Evolutionary conservation across 2,113 vertebrate genomes (phyloP).

Genomic region (Pomatorhinus ruficollis): DNA sequence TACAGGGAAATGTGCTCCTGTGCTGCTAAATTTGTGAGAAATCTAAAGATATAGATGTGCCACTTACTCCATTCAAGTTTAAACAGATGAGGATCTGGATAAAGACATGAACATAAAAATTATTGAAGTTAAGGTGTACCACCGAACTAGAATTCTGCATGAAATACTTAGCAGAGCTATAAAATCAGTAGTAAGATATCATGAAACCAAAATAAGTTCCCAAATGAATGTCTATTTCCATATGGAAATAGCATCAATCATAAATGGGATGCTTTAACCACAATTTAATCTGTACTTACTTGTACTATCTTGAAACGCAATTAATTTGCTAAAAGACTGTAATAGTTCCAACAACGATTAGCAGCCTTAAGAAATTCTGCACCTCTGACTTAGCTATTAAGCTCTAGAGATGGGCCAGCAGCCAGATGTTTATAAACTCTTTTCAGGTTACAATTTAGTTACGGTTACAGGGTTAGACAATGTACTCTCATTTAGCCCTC

Average conservation of each 20-base stretch:
- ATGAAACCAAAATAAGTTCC: background rate
- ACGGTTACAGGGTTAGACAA: conserved; percentile 69
- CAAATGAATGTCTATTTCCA: background rate
- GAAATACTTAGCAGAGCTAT: background rate
- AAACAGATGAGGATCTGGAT: background rate
- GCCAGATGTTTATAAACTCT: conserved; percentile 70
- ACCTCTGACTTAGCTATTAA: conserved; percentile 38
- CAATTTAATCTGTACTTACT: background rate
- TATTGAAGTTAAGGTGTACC: background rate
- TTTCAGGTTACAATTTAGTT: conserved; percentile 71
- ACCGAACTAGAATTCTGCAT: background rate
- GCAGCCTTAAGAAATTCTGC: background rate
- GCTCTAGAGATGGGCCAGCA: conserved; percentile 20
- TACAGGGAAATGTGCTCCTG: background rate
- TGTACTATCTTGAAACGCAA: background rate
- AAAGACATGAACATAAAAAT: background rate
- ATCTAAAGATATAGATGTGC: background rate
- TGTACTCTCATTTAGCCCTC: conserved; percentile 64
- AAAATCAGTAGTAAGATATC: background rate
- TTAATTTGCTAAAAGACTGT: background rate
- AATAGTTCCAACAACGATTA: background rate
- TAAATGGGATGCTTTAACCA: background rate
- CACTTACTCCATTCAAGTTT: background rate
- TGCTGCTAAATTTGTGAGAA: background rate
- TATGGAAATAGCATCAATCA: background rate